Base-by-base conservation (phyloP, 2,113 vertebrate genomes). In the Aptenodytes forsteri region DNA sequence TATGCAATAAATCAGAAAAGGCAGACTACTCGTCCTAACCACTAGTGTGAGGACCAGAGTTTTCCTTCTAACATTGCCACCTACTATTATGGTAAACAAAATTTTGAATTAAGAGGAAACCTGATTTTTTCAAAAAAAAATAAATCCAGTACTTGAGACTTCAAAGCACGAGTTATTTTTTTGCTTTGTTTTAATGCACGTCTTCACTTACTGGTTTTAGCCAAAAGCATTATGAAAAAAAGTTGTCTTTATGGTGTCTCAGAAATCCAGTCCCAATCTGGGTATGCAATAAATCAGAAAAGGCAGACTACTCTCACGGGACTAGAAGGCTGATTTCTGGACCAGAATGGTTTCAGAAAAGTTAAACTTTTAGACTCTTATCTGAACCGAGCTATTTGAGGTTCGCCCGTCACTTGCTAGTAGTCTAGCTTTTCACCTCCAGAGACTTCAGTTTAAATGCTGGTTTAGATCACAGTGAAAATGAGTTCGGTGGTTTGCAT, bases 381-480 rank as follows among this genome's bases (percentile, higher is more conserved):
- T 91, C 89, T 82, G 52, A 92, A 81, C 15, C 1, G 6, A 96
- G 22, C 30, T 78, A 56, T 92, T 72, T 76, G 86, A 81, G 56
- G 80, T 62, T 95, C 2, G 10, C 52, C 54, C 11, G 5, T 90
- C 69, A 59, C 80, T 92, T 96, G 86, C 59, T 93, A 56, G 67
- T 26, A 90, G 50, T 77, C 83, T 83, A 73, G 46, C 23, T 96
- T 96, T 95, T 91, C 77, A 96, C 72, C 86, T 93, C 89, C 61
- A 78, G 72, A 89, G 88, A 89, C 72, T 81, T 92, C 58, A 87
- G 67, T 72, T 93, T 78, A 93, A 92, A 75, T 92, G 76, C 92
- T 95, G 76, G 86, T 92, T 96, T 95, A 89, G 88, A 92, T 95
- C 83, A 95, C 77, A 89, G 80, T 78, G 89, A 93, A 94, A 92